Conservation (phyloP, 2,797 vertebrate genomes). For the Catamblyrhynchus diadema region DNA sequence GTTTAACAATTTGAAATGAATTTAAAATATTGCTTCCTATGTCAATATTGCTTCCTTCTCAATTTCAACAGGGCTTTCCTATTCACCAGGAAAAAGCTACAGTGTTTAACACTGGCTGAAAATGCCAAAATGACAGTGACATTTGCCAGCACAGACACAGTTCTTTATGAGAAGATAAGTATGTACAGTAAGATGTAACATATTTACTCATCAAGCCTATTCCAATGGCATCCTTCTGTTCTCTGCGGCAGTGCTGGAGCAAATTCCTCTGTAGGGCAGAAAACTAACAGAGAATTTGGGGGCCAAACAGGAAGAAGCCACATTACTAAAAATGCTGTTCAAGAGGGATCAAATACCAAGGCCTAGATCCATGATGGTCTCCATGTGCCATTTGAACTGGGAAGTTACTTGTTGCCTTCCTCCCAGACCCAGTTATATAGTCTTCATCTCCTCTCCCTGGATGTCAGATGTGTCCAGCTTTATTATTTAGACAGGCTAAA, state of each 20-base stretch:
- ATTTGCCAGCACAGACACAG: conserved; percentile 71
- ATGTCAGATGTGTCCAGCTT: neutral
- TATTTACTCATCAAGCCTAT: neutral
- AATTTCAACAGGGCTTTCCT: conserved; percentile 84
- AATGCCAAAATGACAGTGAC: conserved; percentile 80
- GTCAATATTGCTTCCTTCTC: neutral
- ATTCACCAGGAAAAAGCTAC: conserved; percentile 83
- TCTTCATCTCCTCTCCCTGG: fast-evolving
- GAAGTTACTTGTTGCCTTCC: neutral
- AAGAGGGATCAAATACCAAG: neutral
- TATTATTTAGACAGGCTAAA: neutral
- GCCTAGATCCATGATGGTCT: neutral
- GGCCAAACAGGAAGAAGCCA: neutral
- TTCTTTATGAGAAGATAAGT: conserved; percentile 88
- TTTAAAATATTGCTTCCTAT: neutral
- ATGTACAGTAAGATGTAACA: neutral
- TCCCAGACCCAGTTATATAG: neutral
- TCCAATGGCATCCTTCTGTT: neutral
- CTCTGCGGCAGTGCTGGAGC: neutral
- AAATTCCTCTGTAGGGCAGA: neutral
- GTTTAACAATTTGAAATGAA: neutral
- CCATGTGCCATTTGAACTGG: neutral
- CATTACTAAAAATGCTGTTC: neutral
- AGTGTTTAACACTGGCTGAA: conserved; percentile 80
- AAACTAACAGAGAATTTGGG: neutral